Percentiles rank a stretch among this genome's conserved stretches.
phyloP scores from a whole-genome alignment of 2,888 invertebrate genomes.

The Sericinus montela region DNA sequence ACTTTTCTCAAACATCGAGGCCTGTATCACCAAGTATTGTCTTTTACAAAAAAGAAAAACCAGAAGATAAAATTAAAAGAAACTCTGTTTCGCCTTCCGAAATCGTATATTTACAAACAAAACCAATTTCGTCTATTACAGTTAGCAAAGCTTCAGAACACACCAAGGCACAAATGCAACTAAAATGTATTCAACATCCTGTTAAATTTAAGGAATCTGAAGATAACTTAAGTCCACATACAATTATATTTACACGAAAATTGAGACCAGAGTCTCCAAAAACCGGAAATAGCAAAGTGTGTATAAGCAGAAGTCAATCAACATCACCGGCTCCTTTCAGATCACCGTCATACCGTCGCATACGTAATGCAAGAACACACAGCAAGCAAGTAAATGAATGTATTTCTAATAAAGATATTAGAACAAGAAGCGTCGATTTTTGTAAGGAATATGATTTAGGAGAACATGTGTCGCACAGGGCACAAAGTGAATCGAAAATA shows the following conservation, averaged over 20 bases:
- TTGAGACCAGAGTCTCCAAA: constrained; percentile 65
- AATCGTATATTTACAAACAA: constrained; percentile 53
- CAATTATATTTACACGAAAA: constrained; percentile 60
- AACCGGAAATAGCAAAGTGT: constrained; percentile 33
- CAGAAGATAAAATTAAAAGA: constrained; percentile 40
- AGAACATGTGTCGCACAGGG: constrained; percentile 36
- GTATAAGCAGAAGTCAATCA: constrained; percentile 60
- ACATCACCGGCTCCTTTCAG: constrained; percentile 80
- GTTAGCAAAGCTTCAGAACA: constrained; percentile 31
- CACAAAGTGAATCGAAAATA: constrained; percentile 61
- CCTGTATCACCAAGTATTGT: constrained; percentile 63
- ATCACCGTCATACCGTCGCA: constrained; percentile 83
- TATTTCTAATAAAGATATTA: constrained; percentile 58
- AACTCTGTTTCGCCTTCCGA: constrained; percentile 48
- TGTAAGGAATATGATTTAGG: constrained; percentile 58
- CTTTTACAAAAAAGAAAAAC: constrained; percentile 55
- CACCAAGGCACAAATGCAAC: constrained; percentile 49
- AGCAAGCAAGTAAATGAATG: constrained; percentile 51
- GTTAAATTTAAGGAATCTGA: constrained; percentile 25
- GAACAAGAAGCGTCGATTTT: constrained; percentile 84
- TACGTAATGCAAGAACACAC: constrained; percentile 72
- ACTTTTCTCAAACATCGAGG: constrained; percentile 71
- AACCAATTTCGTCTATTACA: constrained; percentile 59
- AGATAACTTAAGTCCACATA: constrained; percentile 40
- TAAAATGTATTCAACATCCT: constrained; percentile 32